Base-by-base conservation (phyloP, 2,888 invertebrate species). In the Torymus texanus region DNA sequence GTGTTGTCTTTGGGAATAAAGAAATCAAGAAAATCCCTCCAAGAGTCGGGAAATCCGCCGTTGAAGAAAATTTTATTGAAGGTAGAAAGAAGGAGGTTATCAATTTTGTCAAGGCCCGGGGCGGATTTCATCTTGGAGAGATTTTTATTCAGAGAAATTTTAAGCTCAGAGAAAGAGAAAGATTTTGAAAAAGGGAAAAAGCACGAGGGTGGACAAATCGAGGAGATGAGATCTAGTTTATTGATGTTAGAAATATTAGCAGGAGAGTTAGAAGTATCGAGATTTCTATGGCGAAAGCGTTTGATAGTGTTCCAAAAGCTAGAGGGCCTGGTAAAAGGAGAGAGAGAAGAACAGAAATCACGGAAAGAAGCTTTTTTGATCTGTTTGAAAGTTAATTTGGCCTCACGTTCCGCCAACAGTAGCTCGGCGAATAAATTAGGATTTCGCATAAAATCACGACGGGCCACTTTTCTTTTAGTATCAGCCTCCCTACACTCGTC, bases 241-340 rank as follows among this genome's bases (percentile, higher is more conserved):
- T 29, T 1, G 29, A 29, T 29, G 4, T 29, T n/a, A n/a, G n/a
- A n/a, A n/a, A n/a, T n/a, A n/a, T n/a, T n/a, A n/a, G n/a, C n/a
- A n/a, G n/a, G n/a, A n/a, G n/a, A n/a, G n/a, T n/a, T n/a, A n/a
- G n/a, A n/a, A n/a, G n/a, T n/a, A n/a, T n/a, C n/a, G n/a, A n/a
- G n/a, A n/a, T 29, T 2, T 0, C 2, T 2, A 3, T 29, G 29
- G 0, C 4, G 3, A 4, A 0, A 71, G 18, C 71, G 18, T 13
- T 16, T 59, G 8, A 71, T n/a, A 0, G 71, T 71, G 10, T 16
- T n/a, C 71, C 71, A 71, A 4, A 71, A 55, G 2, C 10, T 11
- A 13, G 58, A 50, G 5, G 29, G 29, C 2, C 18, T 55, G n/a
- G 59, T 50, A 13, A 41, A n/a, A 0, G 71, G 71, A 24, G 55